These are phyloP conservation scores for Phymatocera aterrima DNA, from an alignment of 2,888 invertebrate species.

Conservation along the genomic window DNA sequence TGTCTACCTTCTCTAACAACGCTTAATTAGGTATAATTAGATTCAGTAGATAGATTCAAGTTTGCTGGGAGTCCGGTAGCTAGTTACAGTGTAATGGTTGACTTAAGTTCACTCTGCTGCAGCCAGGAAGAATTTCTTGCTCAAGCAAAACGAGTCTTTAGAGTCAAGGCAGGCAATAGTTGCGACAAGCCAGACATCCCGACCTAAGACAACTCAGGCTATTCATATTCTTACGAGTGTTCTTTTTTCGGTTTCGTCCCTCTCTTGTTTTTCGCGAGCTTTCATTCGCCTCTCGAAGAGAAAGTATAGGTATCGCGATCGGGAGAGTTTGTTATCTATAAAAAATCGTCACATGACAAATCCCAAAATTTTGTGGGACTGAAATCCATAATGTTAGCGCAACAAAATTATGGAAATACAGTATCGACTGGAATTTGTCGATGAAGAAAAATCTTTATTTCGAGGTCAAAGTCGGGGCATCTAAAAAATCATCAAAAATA, in stretches of 20 bases:
- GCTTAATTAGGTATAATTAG: slow-evolving; percentile 41
- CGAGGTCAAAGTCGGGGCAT: too few species aligned
- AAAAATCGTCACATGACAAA: too few species aligned
- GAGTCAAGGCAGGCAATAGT: neutral
- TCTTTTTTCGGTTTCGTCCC: neutral
- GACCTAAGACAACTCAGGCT: slow-evolving; percentile 24
- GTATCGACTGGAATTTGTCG: too few species aligned
- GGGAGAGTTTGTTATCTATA: too few species aligned
- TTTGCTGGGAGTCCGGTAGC: slow-evolving; percentile 33
- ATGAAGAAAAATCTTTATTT: too few species aligned
- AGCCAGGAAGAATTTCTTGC: slow-evolving; percentile 14
- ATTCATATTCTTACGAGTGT: neutral
- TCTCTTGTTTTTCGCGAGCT: too few species aligned
- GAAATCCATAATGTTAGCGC: too few species aligned
- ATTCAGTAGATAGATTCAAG: slow-evolving; percentile 42
- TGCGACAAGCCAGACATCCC: slow-evolving; percentile 4
- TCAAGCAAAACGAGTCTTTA: slow-evolving; percentile 28
- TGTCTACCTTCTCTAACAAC: slow-evolving; percentile 36
- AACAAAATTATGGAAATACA: too few species aligned
- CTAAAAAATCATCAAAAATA: too few species aligned
- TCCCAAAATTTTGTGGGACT: too few species aligned
- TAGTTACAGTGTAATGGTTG: slow-evolving; percentile 11
- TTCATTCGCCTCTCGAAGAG: too few species aligned
- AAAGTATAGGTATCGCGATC: too few species aligned
- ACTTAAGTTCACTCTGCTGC: neutral